These are phyloP conservation scores for Hippopotamus amphibius DNA, from an alignment of 2,113 vertebrate species.

Conservation along the genomic window DNA sequence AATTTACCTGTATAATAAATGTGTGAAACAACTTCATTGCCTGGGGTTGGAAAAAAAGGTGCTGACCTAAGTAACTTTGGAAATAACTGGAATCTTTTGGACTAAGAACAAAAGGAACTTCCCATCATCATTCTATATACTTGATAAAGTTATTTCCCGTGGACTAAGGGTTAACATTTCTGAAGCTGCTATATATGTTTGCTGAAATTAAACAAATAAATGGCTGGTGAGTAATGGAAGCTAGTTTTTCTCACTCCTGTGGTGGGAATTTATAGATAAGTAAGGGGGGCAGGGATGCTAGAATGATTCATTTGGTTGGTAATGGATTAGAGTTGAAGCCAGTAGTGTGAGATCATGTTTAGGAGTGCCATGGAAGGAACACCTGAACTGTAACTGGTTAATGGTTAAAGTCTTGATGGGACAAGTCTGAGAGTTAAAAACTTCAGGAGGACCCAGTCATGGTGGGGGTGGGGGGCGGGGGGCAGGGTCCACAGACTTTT, in stretches of 20 bases:
- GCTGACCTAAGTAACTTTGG: background rate
- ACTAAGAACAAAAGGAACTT: background rate
- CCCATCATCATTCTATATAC: background rate
- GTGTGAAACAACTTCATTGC: background rate
- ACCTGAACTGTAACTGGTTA: background rate
- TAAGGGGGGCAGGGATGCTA: background rate
- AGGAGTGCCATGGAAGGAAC: background rate
- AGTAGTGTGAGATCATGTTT: background rate
- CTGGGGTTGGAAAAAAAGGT: background rate
- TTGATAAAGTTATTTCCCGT: background rate
- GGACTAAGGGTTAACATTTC: too few species aligned
- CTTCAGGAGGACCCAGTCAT: too few species aligned
- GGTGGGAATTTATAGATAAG: background rate
- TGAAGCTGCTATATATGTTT: too few species aligned
- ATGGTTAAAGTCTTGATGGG: too few species aligned
- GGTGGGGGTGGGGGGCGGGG: too few species aligned
- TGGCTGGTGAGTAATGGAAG: background rate
- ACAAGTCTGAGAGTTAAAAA: too few species aligned
- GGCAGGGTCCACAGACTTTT: background rate
- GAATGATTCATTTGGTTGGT: background rate
- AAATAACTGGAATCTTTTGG: background rate
- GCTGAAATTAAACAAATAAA: too few species aligned
- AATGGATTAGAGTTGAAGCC: background rate
- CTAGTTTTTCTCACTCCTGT: background rate
- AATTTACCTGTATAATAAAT: background rate